Conservation (phyloP, 2,113 vertebrate species). For the Fregata magnificens region DNA sequence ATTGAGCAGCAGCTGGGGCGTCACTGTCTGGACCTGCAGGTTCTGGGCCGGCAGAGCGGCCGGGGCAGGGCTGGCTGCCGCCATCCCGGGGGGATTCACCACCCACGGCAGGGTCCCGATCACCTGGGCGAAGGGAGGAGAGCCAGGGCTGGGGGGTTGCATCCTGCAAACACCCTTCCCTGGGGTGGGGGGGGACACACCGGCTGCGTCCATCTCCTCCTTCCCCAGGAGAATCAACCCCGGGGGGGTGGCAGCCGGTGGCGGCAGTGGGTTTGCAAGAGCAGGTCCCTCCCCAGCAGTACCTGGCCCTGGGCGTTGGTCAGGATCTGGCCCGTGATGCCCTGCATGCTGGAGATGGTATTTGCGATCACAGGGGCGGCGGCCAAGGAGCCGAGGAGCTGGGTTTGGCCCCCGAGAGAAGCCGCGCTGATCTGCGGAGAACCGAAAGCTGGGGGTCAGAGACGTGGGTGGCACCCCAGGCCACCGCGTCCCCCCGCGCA, state of each 20-base stretch:
- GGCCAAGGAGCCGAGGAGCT: constrained; percentile 90
- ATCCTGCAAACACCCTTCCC: background rate
- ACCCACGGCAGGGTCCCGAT: constrained; percentile 91
- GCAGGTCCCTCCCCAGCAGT: background rate
- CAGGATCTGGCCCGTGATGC: constrained; percentile 91
- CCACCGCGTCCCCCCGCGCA: background rate
- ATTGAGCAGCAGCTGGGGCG: constrained; percentile 91
- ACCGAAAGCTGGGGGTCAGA: background rate
- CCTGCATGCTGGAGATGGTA: constrained; percentile 85
- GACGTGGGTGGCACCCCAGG: fast-evolving
- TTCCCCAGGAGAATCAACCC: background rate
- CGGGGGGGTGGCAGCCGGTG: background rate
- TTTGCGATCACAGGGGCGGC: constrained; percentile 87
- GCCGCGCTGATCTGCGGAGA: constrained; percentile 84
- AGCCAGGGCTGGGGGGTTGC: background rate
- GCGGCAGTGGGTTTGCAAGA: background rate
- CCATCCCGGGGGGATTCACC: constrained; percentile 82
- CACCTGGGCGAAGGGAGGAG: constrained; percentile 73
- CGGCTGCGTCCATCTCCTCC: background rate
- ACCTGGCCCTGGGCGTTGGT: constrained; percentile 96
- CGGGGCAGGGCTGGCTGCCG: constrained; percentile 60
- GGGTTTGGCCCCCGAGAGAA: constrained; percentile 86
- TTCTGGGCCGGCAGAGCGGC: constrained; percentile 80
- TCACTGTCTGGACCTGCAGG: constrained; percentile 88
- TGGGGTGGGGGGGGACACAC: too few relatives aligned